phyloP scores from a whole-genome alignment of 2,888 invertebrate genomes.

The Oegoconia quadripuncta region DNA sequence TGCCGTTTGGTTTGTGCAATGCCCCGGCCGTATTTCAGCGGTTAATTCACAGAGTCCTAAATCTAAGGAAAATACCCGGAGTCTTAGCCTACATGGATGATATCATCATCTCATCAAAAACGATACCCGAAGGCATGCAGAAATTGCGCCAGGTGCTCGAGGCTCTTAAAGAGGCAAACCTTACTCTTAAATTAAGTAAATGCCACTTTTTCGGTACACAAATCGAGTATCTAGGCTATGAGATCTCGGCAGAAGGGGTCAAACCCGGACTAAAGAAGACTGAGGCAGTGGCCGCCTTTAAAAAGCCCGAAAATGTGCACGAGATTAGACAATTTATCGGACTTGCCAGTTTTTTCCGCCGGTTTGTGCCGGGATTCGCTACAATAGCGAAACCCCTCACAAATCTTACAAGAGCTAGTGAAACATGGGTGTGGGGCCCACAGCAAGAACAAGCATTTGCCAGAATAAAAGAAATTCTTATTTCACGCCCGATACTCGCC shows the following conservation, averaged over 20 bases:
- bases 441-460: slow-evolving; percentile 6
- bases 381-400: slow-evolving; percentile 8
- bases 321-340: slow-evolving; percentile 29
- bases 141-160: background rate
- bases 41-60: slow-evolving; percentile 17
- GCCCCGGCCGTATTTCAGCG: slow-evolving; percentile 30
- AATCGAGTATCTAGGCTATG: slow-evolving; percentile 5
- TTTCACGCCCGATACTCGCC: slow-evolving; percentile 5
- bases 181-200: slow-evolving; percentile 4
- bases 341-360: slow-evolving; percentile 24
- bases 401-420: slow-evolving; percentile 3
- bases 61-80: background rate
- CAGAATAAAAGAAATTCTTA: slow-evolving; percentile 1
- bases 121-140: background rate
- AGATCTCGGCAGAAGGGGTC: slow-evolving; percentile 6
- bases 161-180: background rate
- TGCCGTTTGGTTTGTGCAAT: slow-evolving; percentile 26
- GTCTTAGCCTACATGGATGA: slow-evolving; percentile 8
- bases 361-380: slow-evolving; percentile 21
- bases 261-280: slow-evolving; percentile 10
- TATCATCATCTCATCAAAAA: background rate
- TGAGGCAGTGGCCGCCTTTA: slow-evolving; percentile 24
- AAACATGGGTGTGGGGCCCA: slow-evolving; percentile 4
- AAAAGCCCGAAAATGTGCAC: slow-evolving; percentile 19
- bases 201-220: background rate